Percentiles rank a stretch among this genome's conserved stretches.
Conservation (phyloP, 2,888 invertebrate genomes). For the Troides aeacus region DNA sequence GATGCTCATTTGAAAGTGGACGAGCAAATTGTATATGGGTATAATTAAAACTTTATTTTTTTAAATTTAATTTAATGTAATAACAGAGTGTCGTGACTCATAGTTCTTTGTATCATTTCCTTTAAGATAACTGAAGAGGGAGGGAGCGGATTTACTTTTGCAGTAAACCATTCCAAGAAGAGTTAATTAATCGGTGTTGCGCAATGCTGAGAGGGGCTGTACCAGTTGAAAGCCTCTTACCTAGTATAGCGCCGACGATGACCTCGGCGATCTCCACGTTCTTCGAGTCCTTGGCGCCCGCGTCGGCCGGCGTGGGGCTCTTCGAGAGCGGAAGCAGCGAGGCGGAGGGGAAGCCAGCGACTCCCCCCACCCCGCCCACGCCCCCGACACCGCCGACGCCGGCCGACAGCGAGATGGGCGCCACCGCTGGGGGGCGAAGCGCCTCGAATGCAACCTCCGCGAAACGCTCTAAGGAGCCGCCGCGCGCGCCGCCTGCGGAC, state of each 20-base stretch:
- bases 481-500: slow-evolving; percentile 75
- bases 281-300: slow-evolving; percentile 89
- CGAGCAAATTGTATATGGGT: no score
- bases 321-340: slow-evolving; percentile 88
- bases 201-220: no score
- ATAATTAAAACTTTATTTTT: no score
- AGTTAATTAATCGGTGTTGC: no score
- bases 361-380: slow-evolving; percentile 64
- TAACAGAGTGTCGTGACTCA: no score
- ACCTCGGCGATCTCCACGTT: slow-evolving; percentile 97
- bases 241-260: slow-evolving; percentile 98
- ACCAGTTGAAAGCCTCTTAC: slow-evolving; percentile 66
- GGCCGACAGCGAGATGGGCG: slow-evolving; percentile 92
- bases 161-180: no score
- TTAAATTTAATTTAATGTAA: no score
- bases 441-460: slow-evolving; percentile 88
- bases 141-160: no score
- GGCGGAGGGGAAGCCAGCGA: slow-evolving; percentile 84
- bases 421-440: slow-evolving; percentile 83
- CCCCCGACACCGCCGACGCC: slow-evolving; percentile 72
- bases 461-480: slow-evolving; percentile 86
- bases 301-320: slow-evolving; percentile 89
- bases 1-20: no score
- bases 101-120: no score
- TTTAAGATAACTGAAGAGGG: no score